Percentiles rank a stretch among this genome's conserved stretches.
These are phyloP conservation scores for Gallinago jamesoni DNA, from an alignment of 2,113 vertebrate genomes.

Conservation along the genomic window DNA sequence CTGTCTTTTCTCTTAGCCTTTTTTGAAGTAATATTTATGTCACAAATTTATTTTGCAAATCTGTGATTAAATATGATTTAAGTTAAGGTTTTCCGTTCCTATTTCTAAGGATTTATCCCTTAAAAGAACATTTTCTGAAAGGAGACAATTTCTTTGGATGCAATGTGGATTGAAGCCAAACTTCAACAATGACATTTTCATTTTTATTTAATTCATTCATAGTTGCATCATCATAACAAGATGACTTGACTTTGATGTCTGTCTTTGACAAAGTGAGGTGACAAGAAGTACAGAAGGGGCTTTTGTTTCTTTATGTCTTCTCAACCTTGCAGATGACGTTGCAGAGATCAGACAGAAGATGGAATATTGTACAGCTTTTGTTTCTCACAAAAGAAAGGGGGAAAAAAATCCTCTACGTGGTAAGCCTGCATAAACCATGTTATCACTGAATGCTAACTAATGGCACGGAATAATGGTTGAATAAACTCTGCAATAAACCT, in stretches of 20 bases:
- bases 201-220: not conserved
- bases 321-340: not conserved
- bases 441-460: not conserved
- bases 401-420: not conserved
- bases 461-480: not conserved
- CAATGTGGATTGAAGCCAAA: not conserved
- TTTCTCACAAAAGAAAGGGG: not conserved
- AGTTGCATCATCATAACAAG: not conserved
- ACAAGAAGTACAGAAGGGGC: not conserved
- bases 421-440: not conserved
- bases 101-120: not conserved
- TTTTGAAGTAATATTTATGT: not conserved
- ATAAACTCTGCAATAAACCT: not conserved
- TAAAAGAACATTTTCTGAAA: not conserved
- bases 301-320: not conserved
- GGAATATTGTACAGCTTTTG: not conserved
- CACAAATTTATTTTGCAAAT: not conserved
- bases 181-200: not conserved
- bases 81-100: not conserved
- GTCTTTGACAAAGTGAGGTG: not conserved
- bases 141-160: not conserved
- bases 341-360: not conserved
- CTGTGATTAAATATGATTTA: not conserved
- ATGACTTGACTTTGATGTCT: not conserved
- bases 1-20: not conserved